Percentiles rank a stretch among this genome's conserved stretches.
Conservation (phyloP, 1,140 invertebrate species). For the Cydia strobilella region DNA sequence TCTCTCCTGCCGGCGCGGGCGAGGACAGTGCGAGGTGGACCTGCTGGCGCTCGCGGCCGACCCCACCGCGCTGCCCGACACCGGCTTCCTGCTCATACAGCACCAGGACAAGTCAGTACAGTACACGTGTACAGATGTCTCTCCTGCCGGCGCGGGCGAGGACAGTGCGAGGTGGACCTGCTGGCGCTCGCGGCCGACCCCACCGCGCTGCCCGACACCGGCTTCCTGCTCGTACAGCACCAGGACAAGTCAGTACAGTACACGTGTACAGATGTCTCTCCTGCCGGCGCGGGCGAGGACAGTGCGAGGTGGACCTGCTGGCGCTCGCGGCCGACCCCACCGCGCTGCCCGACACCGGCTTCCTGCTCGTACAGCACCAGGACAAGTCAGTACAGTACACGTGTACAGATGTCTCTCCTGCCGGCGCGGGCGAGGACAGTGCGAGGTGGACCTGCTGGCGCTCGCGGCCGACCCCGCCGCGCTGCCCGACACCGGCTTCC, state of each 20-base stretch:
- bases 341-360: constrained; percentile 88
- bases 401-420: constrained; percentile 92
- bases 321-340: constrained; percentile 89
- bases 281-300: constrained; percentile 94
- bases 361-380: constrained; percentile 95
- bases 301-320: constrained; percentile 94
- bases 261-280: constrained; percentile 86
- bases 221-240: constrained; percentile 96
- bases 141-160: constrained; percentile 92
- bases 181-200: constrained; percentile 91
- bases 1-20: constrained; percentile 91
- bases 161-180: constrained; percentile 95
- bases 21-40: constrained; percentile 95
- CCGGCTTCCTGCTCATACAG: constrained; percentile 96
- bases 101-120: constrained; percentile 85
- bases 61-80: constrained; percentile 85
- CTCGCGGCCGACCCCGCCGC: constrained; percentile 88
- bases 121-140: constrained; percentile 83
- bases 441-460: constrained; percentile 96
- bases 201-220: constrained; percentile 86
- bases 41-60: constrained; percentile 93
- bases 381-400: constrained; percentile 81
- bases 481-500: constrained; percentile 89
- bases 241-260: constrained; percentile 83
- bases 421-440: constrained; percentile 90